Conservation (phyloP, 2,797 vertebrate genomes). For the Aratinga solstitialis region DNA sequence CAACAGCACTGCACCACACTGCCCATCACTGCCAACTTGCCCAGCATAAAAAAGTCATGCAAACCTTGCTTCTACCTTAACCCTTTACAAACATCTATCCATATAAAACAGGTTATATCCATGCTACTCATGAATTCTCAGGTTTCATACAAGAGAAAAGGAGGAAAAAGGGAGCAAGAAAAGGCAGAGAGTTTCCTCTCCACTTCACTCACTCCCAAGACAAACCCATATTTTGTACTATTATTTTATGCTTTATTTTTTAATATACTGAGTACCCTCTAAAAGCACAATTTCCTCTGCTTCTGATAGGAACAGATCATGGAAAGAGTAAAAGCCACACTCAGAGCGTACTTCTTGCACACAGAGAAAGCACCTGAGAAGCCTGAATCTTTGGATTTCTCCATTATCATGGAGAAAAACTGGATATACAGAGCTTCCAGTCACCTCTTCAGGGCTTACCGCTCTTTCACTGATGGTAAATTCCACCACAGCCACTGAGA, state of each 20-base stretch:
- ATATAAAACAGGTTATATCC: background rate
- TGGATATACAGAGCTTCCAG: background rate
- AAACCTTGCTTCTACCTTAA: background rate
- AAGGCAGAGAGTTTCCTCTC: background rate
- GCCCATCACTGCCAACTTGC: background rate
- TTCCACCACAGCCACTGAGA: background rate
- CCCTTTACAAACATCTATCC: background rate
- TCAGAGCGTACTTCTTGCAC: background rate
- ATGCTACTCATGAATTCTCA: rapidly evolving
- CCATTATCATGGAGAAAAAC: background rate
- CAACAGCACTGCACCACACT: background rate
- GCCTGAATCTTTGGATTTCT: background rate
- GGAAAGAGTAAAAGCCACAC: background rate
- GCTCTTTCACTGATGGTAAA: background rate
- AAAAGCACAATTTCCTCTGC: background rate
- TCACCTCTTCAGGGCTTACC: background rate
- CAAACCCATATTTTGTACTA: background rate
- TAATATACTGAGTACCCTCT: background rate
- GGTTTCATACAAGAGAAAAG: background rate
- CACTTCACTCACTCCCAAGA: background rate
- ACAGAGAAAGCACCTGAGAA: background rate
- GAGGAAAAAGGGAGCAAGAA: background rate
- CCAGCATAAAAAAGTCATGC: background rate
- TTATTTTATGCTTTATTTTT: background rate
- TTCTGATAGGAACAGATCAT: background rate